Conservation (phyloP, 2,888 invertebrate genomes). For the Theretra japonica region DNA sequence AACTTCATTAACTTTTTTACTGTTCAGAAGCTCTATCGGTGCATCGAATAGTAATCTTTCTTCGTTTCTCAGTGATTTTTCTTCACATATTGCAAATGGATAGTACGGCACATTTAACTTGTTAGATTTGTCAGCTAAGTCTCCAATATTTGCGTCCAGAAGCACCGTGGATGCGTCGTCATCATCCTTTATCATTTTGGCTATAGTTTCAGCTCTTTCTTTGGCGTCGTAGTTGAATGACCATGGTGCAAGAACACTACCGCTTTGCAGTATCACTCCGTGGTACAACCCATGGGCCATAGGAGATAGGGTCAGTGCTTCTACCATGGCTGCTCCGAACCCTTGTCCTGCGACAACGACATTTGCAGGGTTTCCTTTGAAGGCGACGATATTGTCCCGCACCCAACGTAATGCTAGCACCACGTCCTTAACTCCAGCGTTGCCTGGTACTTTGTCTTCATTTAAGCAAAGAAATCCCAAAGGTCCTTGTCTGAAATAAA, state of each 20-base stretch:
- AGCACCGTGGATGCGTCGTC: conserved; percentile 45
- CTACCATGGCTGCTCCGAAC: conserved; percentile 73
- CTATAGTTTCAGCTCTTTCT: conserved; percentile 56
- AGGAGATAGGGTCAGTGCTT: conserved; percentile 62
- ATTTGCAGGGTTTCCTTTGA: conserved; percentile 69
- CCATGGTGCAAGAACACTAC: conserved; percentile 71
- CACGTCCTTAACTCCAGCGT: conserved; percentile 72
- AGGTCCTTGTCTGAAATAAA: conserved; percentile 63
- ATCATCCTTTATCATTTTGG: conserved; percentile 42
- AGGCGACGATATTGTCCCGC: conserved; percentile 74
- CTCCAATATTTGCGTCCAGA: conserved; percentile 48
- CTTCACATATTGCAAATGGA: conserved; percentile 71
- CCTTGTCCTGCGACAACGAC: conserved; percentile 72
- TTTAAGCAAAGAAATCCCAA: conserved; percentile 69
- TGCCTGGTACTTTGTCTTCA: conserved; percentile 69
- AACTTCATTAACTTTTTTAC: conserved; percentile 51
- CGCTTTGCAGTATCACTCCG: conserved; percentile 74
- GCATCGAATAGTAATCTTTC: conserved; percentile 63
- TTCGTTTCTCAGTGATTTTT: conserved; percentile 62
- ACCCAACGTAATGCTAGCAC: conserved; percentile 73
- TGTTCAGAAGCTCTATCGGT: conserved; percentile 59
- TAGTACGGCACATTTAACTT: conserved; percentile 63
- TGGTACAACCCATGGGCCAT: conserved; percentile 65
- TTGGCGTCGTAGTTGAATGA: conserved; percentile 72
- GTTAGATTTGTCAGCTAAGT: conserved; percentile 55